phyloP scores from a whole-genome alignment of 1,140 invertebrate genomes.

The Leptopilina boulardi region DNA sequence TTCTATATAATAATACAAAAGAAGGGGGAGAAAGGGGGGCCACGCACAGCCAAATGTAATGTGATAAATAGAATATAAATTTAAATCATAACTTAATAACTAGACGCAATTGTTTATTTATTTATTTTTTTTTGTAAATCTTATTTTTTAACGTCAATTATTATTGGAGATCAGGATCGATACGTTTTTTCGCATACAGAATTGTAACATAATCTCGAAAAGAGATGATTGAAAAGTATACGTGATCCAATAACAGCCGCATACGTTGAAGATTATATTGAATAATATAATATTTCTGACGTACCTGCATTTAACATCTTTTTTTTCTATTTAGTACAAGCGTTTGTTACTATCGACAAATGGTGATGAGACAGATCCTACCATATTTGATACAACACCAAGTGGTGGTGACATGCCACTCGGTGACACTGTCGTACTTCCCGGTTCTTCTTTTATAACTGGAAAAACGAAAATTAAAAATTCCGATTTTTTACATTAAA shows the following conservation, averaged over 20 bases:
- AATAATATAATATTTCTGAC: slow-evolving; percentile 6
- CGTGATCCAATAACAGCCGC: not conserved
- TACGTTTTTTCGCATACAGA: not conserved
- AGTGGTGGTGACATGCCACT: slow-evolving; percentile 59
- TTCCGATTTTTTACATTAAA: no score
- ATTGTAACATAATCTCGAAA: not conserved
- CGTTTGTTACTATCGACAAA: not conserved
- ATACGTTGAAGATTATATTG: not conserved
- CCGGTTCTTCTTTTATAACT: slow-evolving; percentile 74
- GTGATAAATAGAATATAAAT: slow-evolving; percentile 18
- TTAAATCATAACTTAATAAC: slow-evolving; percentile 11
- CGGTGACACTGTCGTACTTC: slow-evolving; percentile 59
- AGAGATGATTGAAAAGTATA: not conserved
- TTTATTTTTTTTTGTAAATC: not conserved
- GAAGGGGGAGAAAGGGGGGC: not conserved
- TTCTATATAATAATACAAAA: not conserved
- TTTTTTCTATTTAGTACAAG: not conserved
- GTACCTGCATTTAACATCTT: not conserved
- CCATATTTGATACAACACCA: slow-evolving; percentile 63
- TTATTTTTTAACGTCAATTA: not conserved
- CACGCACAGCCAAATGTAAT: slow-evolving; percentile 28
- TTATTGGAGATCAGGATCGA: slow-evolving; percentile 11
- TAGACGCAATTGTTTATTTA: not conserved
- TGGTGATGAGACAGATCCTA: slow-evolving; percentile 59
- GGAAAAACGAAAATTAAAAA: slow-evolving; percentile 36